Evolutionary conservation across 2,888 invertebrate species (phyloP), one percentile per base, ranked within the genome.

Genomic region (Metellina segmentata): DNA sequence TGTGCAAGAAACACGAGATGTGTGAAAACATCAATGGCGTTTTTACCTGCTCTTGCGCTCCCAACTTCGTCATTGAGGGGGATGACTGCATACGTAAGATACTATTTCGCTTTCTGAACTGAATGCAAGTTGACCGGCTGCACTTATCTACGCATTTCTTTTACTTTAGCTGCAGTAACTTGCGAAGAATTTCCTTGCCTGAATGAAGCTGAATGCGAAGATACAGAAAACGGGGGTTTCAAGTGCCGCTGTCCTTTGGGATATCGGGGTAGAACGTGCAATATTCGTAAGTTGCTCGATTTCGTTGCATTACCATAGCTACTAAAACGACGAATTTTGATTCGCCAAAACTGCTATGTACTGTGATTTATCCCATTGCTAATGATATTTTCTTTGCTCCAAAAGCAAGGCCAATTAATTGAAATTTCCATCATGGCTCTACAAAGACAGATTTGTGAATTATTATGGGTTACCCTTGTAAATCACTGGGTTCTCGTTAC

Each of bases 31-130:
- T 7, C 16, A 20, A 77, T 7, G 83, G 77, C 2, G 75, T 52
- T 4, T 83, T 69, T 52, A 70, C 16, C 7, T 89, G 89, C 48
- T 13, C 48, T 0, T 89, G 89, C 20, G 49, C 20, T n/a, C 77
- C 51, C 2, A 52, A 51, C 20, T 89, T 83, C 19, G 77, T 89
- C 8, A 77, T 34, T n/a, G 89, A 89, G 77, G 89, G 52, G 53
- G 71, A 82, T 7, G 82, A 89, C n/a, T 89, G 89, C n/a, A 89
- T 89, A 71, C 89, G 89, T 89, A 83, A 89, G 89, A n/a, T 5
- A 48, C 11, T 4, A 53, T 70, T 78, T 48, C 7, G 1, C 48
- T 61, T 9, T n/a, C 6, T 20, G n/a, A 72, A 74, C 19, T 20
- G 4, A 20, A 1, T 53, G 16, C 11, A 81, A 81, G 48, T 20